Percentiles rank a stretch among this genome's conserved stretches.
Evolutionary conservation across 1,140 invertebrate species (phyloP).

Genomic region (Drepana arcuata): DNA sequence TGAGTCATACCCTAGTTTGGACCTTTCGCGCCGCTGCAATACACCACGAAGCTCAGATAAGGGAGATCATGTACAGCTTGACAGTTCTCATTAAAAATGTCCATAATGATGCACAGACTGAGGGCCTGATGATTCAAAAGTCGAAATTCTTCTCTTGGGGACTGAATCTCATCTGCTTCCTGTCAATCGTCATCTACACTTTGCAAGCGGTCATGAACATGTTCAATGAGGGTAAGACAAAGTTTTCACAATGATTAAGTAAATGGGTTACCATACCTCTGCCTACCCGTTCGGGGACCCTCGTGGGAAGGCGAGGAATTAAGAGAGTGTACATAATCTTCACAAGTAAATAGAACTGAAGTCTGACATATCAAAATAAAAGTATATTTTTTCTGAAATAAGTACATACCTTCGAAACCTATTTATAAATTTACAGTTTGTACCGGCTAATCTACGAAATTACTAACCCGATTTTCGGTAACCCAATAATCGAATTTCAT

Average conservation of each 20-base stretch:
- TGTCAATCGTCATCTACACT: no score
- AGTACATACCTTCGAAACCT: no score
- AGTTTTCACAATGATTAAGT: no score
- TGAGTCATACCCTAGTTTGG: slow-evolving; percentile 26
- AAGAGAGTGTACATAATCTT: background rate
- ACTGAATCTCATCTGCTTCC: slow-evolving; percentile 8
- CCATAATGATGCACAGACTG: slow-evolving; percentile 22
- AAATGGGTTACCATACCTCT: no score
- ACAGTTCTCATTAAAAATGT: slow-evolving; percentile 19
- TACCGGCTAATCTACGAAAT: background rate
- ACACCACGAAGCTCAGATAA: slow-evolving; percentile 14
- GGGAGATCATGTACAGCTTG: slow-evolving; percentile 15
- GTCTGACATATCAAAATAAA: background rate
- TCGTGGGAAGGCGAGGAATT: no score
- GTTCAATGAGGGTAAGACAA: no score
- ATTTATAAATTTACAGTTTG: background rate
- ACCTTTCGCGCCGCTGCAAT: no score
- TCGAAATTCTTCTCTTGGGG: slow-evolving; percentile 13
- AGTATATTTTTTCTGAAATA: no score
- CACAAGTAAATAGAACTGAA: background rate
- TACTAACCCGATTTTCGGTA: background rate
- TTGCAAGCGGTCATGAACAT: no score
- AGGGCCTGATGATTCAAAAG: slow-evolving; percentile 22
- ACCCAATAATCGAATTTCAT: background rate
- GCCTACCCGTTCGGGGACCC: no score